Percentiles rank a stretch among this genome's conserved stretches.
Conservation (phyloP, 2,113 vertebrate genomes). For the Uropsilus gracilis region DNA sequence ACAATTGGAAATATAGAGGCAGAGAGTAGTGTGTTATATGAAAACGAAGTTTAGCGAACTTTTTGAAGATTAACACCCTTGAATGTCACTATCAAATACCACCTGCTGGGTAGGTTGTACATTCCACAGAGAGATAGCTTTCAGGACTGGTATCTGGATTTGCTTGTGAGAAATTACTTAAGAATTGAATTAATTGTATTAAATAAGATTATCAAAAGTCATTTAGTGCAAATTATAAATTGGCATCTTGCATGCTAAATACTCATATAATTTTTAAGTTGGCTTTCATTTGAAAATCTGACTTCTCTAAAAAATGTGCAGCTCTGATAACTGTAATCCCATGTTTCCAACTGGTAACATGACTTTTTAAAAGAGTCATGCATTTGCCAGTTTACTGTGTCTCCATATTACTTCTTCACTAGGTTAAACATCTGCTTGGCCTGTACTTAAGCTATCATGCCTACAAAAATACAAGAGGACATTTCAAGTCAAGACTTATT, state of each 20-base stretch:
- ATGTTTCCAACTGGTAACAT: background rate
- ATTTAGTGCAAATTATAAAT: background rate
- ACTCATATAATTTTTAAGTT: background rate
- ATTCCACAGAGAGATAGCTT: background rate
- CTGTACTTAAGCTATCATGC: background rate
- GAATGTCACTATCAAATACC: background rate
- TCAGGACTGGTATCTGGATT: background rate
- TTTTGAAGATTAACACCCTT: background rate
- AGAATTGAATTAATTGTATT: background rate
- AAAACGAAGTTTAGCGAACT: constrained; percentile 16
- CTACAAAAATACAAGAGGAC: background rate
- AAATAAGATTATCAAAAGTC: background rate
- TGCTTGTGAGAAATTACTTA: background rate
- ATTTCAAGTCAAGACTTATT: background rate
- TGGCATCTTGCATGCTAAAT: background rate
- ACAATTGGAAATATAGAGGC: background rate
- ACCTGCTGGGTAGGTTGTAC: background rate
- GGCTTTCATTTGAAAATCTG: background rate
- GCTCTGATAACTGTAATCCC: background rate
- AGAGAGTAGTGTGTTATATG: background rate
- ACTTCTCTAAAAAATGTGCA: background rate
- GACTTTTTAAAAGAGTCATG: background rate
- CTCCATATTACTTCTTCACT: background rate
- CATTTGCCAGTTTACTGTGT: background rate
- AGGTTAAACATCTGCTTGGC: background rate